Percentiles rank a stretch among this genome's conserved stretches.
These are phyloP conservation scores for Monopis laevigella DNA, from an alignment of 2,888 invertebrate genomes.

Conservation along the genomic window DNA sequence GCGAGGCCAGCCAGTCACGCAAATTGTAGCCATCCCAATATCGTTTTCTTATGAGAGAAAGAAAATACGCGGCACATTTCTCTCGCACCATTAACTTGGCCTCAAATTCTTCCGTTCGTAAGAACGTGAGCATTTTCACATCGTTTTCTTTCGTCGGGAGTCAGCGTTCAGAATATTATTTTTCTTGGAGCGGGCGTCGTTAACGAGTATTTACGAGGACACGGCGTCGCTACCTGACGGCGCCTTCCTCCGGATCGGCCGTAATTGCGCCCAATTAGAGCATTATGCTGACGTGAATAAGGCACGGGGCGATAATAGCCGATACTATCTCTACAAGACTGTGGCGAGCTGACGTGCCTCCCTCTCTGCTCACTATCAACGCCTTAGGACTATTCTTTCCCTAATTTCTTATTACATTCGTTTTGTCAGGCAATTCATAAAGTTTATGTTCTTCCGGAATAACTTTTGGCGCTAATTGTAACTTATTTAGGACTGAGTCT, in stretches of 20 bases:
- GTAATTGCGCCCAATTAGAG: slow-evolving; percentile 66
- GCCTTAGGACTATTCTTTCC: slow-evolving; percentile 39
- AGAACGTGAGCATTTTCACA: slow-evolving; percentile 50
- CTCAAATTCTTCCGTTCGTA: slow-evolving; percentile 42
- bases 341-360: slow-evolving; percentile 4
- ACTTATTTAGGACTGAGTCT: too few relatives aligned
- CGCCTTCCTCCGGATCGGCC: slow-evolving; percentile 51
- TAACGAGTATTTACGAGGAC: slow-evolving; percentile 65
- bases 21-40: slow-evolving; percentile 34
- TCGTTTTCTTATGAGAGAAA: slow-evolving; percentile 35
- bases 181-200: slow-evolving; percentile 51
- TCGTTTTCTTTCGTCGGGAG: slow-evolving; percentile 44
- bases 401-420: slow-evolving; percentile 52
- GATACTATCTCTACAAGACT: slow-evolving; percentile 44
- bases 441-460: neutral
- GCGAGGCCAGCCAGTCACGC: too few relatives aligned
- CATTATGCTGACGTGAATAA: slow-evolving; percentile 66
- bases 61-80: slow-evolving; percentile 38
- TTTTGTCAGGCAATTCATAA: neutral
- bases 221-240: slow-evolving; percentile 56
- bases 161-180: slow-evolving; percentile 58
- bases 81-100: slow-evolving; percentile 41
- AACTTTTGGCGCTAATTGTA: too few relatives aligned
- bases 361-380: neutral
- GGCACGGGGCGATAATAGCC: slow-evolving; percentile 57